Evolutionary conservation across 30 jellyfish, hydroid and myxozoan species (phyloP).

Genomic region (Cassiopea xamachana): DNA sequence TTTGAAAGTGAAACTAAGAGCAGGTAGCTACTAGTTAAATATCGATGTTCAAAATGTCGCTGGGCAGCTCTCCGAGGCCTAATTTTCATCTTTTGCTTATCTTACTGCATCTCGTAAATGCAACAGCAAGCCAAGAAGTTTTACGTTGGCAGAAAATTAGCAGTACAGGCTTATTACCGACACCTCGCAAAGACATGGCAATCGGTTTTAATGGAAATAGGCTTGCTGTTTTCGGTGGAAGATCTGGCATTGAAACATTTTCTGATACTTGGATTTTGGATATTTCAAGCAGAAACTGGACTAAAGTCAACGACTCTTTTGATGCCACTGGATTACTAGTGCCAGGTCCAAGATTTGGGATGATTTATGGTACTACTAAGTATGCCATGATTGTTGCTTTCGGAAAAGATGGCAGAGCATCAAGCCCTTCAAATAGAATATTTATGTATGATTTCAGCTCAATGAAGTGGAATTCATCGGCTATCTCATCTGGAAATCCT

Average conservation of each 20-base stretch:
- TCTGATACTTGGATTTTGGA: constrained; percentile 75
- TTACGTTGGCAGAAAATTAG: constrained; percentile 60
- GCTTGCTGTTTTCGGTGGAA: constrained; percentile 69
- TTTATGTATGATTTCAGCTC: constrained; percentile 50
- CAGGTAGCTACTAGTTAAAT: too few relatives aligned
- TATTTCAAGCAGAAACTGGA: constrained; percentile 39
- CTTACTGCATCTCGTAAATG: not conserved
- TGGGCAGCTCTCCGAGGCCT: not conserved
- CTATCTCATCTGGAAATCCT: constrained; percentile 34
- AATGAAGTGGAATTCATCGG: constrained; percentile 43
- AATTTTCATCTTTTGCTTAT: not conserved
- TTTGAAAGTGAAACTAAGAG: too few relatives aligned
- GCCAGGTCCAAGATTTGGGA: constrained; percentile 61
- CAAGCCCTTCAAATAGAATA: constrained; percentile 29
- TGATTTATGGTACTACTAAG: constrained; percentile 34
- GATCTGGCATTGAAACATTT: constrained; percentile 9
- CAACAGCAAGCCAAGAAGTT: not conserved
- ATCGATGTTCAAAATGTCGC: not conserved
- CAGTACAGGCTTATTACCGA: constrained; percentile 48
- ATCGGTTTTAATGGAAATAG: constrained; percentile 60
- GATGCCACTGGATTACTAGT: not conserved
- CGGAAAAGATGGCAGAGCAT: constrained; percentile 29
- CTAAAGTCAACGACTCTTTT: constrained; percentile 7
- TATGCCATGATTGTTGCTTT: constrained; percentile 33
- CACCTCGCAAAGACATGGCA: constrained; percentile 63